Evolutionary conservation across 2,113 vertebrate species (phyloP).

Genomic region (Sinocyclocheilus maitianheensis): DNA sequence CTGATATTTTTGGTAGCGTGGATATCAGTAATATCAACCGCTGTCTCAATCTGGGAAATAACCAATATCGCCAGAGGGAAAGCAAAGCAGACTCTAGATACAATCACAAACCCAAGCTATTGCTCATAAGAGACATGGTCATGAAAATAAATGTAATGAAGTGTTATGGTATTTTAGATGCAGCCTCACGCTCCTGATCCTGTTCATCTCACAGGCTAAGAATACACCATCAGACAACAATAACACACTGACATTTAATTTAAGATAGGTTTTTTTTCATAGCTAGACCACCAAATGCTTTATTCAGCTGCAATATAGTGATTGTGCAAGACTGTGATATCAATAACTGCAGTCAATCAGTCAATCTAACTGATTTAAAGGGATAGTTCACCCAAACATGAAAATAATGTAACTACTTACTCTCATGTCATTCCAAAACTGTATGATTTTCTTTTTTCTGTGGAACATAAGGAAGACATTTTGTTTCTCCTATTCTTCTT

Average conservation of each 20-base stretch:
- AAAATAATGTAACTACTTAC: no score
- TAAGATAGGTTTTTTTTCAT: background rate
- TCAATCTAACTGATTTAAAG: background rate
- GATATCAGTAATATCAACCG: constrained; percentile 66
- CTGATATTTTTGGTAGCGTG: constrained; percentile 70
- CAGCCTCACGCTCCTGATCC: background rate
- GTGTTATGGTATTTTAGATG: constrained; percentile 2
- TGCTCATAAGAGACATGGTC: constrained; percentile 27
- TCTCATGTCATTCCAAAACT: no score
- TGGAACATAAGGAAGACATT: no score
- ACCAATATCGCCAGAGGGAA: constrained; percentile 54
- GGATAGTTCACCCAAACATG: background rate
- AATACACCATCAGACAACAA: background rate
- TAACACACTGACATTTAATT: background rate
- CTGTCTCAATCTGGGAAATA: constrained; percentile 64
- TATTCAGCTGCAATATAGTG: background rate
- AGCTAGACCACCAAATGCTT: background rate
- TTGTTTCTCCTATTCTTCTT: no score
- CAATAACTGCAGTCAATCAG: no score
- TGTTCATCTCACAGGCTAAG: background rate
- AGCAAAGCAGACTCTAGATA: constrained; percentile 18
- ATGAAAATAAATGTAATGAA: constrained; percentile 6
- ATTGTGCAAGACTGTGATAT: background rate
- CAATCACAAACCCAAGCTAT: constrained; percentile 2
- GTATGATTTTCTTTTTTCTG: no score